phyloP scores from a whole-genome alignment of 1,140 invertebrate species.

The Drosophila lacteicornis region DNA sequence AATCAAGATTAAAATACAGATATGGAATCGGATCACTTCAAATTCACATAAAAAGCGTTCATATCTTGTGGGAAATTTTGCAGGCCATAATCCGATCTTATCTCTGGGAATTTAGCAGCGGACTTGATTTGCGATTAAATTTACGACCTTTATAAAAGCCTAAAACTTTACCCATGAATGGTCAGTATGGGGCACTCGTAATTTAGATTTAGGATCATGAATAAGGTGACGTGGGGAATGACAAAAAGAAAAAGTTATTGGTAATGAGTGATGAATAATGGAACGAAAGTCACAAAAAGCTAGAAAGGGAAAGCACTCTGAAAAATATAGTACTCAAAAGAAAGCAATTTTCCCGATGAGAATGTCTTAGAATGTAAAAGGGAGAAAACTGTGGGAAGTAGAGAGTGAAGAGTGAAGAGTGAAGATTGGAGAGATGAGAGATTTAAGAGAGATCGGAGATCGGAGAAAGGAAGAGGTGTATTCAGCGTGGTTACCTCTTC shows the following conservation, averaged over 20 bases:
- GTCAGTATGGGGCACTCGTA: no score
- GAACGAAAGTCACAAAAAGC: no score
- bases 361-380: no score
- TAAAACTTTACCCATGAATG: constrained; percentile 1
- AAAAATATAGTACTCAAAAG: no score
- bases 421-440: no score
- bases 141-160: constrained; percentile 2
- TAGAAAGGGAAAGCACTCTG: neutral
- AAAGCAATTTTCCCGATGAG: no score
- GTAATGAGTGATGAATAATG: neutral
- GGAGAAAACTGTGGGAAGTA: no score
- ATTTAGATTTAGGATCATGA: neutral
- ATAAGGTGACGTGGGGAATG: neutral
- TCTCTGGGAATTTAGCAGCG: constrained; percentile 16
- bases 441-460: no score
- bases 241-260: neutral
- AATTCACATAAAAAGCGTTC: neutral
- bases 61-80: constrained; percentile 24
- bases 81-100: constrained; percentile 14
- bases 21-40: neutral
- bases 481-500: no score
- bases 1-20: neutral
- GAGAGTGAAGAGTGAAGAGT: no score
- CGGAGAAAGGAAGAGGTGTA: no score
- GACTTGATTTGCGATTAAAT: constrained; percentile 15